A percentile compares a stretch with the other conserved stretches of the same genome.
Conservation (phyloP, 2,797 vertebrate species). For the Sebastes iracundus region DNA sequence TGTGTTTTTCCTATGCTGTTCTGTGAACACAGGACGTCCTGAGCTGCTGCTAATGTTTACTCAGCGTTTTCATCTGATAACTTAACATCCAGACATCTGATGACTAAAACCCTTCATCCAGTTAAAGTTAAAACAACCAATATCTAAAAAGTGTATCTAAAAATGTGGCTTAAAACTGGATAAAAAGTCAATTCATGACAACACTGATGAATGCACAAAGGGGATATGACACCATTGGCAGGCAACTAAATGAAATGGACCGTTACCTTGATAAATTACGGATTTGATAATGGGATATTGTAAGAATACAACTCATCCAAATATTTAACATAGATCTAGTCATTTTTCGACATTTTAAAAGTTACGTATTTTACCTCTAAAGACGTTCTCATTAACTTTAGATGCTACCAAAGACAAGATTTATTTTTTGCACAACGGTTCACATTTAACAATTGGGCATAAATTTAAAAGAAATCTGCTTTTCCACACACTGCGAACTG, state of each 20-base stretch:
- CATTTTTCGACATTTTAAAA: not conserved
- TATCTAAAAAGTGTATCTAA: not conserved
- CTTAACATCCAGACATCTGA: too few species aligned
- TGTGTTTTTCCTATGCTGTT: too few species aligned
- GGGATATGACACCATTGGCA: not conserved
- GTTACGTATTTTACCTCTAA: not conserved
- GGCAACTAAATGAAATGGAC: not conserved
- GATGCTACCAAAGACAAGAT: not conserved
- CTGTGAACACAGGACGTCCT: accelerated
- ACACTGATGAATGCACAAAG: not conserved
- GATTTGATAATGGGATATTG: not conserved
- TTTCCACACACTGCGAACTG: slow-evolving; percentile 29
- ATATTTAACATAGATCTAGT: not conserved
- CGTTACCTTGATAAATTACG: not conserved
- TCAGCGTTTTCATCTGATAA: accelerated
- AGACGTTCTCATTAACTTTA: not conserved
- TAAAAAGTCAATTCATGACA: not conserved
- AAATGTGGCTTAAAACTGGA: not conserved
- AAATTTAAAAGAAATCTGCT: not conserved
- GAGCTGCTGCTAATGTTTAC: too few species aligned
- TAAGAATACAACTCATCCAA: not conserved
- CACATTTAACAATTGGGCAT: not conserved
- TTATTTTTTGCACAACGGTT: slow-evolving; percentile 4
- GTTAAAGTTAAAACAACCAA: not conserved
- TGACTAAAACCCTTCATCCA: not conserved